phyloP scores from a whole-genome alignment of 1,140 invertebrate species.

The Pteromalus puparum region DNA sequence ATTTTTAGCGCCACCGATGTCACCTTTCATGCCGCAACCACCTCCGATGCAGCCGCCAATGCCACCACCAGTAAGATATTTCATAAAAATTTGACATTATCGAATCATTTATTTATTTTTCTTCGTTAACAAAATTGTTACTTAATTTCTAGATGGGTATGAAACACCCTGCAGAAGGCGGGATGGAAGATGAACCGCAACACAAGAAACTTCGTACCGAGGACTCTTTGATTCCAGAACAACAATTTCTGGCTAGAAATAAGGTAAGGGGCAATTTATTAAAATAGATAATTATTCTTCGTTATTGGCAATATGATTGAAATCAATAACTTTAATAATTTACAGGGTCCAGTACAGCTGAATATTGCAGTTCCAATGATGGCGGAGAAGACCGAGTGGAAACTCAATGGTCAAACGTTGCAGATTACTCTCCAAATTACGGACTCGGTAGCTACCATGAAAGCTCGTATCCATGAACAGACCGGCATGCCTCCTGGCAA shows the following conservation, averaged over 20 bases:
- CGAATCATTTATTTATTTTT: slow-evolving; percentile 1
- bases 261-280: slow-evolving; percentile 65
- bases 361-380: slow-evolving; percentile 88
- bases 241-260: slow-evolving; percentile 85
- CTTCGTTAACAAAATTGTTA: background rate
- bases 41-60: slow-evolving; percentile 71
- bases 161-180: slow-evolving; percentile 74
- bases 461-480: slow-evolving; percentile 91
- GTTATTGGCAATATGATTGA: background rate
- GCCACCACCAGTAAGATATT: slow-evolving; percentile 60
- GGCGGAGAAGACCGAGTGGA: slow-evolving; percentile 96
- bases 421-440: slow-evolving; percentile 86
- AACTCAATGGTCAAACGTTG: slow-evolving; percentile 94
- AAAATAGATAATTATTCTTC: background rate
- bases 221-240: slow-evolving; percentile 93
- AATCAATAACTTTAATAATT: slow-evolving; percentile 56
- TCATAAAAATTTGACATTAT: slow-evolving; percentile 11
- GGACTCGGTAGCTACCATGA: slow-evolving; percentile 90
- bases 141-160: slow-evolving; percentile 66
- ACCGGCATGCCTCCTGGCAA: slow-evolving; percentile 97
- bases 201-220: slow-evolving; percentile 93
- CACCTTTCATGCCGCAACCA: slow-evolving; percentile 73
- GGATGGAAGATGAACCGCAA: slow-evolving; percentile 87
- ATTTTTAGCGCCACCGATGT: slow-evolving; percentile 74
- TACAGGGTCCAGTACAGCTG: slow-evolving; percentile 83